These are phyloP conservation scores for Elgaria multicarinata DNA, from an alignment of 2,113 vertebrate genomes.

Conservation along the genomic window DNA sequence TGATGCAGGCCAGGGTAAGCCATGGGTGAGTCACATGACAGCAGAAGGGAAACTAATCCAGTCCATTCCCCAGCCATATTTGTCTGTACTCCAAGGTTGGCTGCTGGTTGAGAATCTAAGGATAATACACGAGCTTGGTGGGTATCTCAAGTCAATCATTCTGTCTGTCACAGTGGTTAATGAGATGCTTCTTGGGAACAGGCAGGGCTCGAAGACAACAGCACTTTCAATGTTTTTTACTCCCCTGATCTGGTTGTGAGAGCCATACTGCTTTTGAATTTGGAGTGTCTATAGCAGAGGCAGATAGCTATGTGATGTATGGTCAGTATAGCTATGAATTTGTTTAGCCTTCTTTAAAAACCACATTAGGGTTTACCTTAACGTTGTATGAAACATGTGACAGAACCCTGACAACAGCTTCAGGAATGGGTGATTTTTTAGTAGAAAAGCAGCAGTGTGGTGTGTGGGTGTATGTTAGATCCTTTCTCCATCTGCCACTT, in stretches of 20 bases:
- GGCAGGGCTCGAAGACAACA: not conserved
- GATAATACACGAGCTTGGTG: not conserved
- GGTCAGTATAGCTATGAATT: not conserved
- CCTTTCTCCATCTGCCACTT: not conserved
- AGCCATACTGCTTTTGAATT: not conserved
- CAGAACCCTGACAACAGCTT: not conserved
- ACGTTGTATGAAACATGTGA: not conserved
- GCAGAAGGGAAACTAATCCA: not conserved
- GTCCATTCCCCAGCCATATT: not conserved
- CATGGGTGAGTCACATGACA: not conserved
- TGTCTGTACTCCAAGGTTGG: not conserved
- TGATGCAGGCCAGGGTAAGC: not conserved
- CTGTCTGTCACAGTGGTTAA: not conserved
- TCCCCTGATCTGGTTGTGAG: not conserved
- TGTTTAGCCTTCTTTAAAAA: not conserved
- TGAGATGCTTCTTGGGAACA: not conserved
- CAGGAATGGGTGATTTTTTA: not conserved
- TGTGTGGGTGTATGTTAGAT: not conserved
- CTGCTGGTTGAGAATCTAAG: not conserved
- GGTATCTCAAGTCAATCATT: not conserved
- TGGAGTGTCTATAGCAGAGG: not conserved
- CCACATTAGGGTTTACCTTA: not conserved
- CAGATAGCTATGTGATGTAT: too few species aligned
- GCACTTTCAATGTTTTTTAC: not conserved
- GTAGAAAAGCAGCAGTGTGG: not conserved